A percentile compares a stretch with the other conserved stretches of the same genome.
Evolutionary conservation across 2,113 vertebrate genomes (phyloP).

Genomic region (Mobula hypostoma): DNA sequence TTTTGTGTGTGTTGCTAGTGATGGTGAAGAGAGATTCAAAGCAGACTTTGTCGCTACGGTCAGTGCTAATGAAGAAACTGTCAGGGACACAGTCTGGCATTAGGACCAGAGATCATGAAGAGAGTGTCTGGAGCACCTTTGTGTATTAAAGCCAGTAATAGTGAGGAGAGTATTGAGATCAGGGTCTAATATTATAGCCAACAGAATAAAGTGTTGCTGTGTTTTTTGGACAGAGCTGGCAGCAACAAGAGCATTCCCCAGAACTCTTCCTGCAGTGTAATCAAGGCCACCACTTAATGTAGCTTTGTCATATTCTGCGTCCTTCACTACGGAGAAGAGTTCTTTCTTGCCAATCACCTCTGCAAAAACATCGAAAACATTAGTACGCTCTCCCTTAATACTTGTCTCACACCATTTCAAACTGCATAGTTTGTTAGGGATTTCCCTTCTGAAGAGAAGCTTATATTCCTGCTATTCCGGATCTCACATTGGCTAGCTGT

Average conservation of each 20-base stretch:
- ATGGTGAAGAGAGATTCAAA: too few relatives aligned
- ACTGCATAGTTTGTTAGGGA: neutral
- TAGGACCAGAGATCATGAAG: neutral
- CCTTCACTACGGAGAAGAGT: neutral
- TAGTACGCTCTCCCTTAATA: neutral
- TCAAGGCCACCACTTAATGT: neutral
- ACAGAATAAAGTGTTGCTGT: neutral
- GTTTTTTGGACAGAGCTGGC: neutral
- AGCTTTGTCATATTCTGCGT: neutral
- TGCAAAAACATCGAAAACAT: neutral
- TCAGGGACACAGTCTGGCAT: neutral
- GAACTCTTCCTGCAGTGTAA: neutral
- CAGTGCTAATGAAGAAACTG: neutral
- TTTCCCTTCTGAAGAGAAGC: too few relatives aligned
- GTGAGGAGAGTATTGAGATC: too few relatives aligned
- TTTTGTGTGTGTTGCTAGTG: too few relatives aligned
- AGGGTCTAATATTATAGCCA: too few relatives aligned
- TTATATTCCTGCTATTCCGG: neutral
- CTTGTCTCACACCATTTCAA: neutral
- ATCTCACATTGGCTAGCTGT: neutral
- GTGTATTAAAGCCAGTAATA: too few relatives aligned
- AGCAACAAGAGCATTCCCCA: neutral
- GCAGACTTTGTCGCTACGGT: too few relatives aligned
- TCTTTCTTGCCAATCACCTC: neutral
- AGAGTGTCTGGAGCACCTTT: too few relatives aligned